Conservation (phyloP, 2,113 vertebrate genomes). For the Grantiella picta region DNA sequence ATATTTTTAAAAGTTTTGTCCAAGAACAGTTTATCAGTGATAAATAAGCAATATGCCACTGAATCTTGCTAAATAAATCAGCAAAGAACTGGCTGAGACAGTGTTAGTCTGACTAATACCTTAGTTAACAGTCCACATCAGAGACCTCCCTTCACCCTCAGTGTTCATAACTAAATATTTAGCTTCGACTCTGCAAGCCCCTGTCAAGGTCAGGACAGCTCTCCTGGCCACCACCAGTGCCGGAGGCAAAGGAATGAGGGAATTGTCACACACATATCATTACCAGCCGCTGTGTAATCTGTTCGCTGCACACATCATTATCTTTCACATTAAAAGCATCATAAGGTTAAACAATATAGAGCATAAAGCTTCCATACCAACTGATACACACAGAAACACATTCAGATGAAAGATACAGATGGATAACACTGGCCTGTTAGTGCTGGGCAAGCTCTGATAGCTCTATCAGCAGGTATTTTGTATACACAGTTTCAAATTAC, state of each 20-base stretch:
- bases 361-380: neutral
- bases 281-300: neutral
- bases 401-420: neutral
- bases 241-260: neutral
- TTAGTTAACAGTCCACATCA: neutral
- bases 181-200: neutral
- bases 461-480: conserved; percentile 12
- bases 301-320: conserved; percentile 33
- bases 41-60: neutral
- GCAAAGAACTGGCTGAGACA: neutral
- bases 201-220: neutral
- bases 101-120: neutral
- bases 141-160: neutral
- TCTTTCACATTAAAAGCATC: conserved; percentile 20
- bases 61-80: neutral
- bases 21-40: conserved; percentile 41
- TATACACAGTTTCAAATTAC: conserved; percentile 45
- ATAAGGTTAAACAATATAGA: conserved; percentile 19
- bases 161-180: neutral
- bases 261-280: neutral
- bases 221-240: neutral
- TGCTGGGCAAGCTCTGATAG: conserved; percentile 53
- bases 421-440: neutral
- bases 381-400: neutral
- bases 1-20: neutral